Evolutionary conservation across 2,888 invertebrate species (phyloP), one percentile per base, ranked within the genome.

Genomic region (Listrodromus nycthemerus): DNA sequence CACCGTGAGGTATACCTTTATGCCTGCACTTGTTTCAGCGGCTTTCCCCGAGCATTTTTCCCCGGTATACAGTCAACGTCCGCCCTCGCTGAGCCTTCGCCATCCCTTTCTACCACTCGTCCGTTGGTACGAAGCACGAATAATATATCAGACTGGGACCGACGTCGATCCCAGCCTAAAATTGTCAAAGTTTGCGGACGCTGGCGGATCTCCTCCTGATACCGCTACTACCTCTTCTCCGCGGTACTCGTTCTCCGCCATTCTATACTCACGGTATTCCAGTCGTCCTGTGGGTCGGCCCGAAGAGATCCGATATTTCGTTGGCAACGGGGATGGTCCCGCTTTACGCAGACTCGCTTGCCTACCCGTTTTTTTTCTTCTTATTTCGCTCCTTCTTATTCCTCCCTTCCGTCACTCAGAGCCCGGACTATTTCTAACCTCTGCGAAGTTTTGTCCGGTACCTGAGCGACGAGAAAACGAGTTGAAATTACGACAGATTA

Each of bases 101-200:
- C 67, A 61, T 65, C 30, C 50, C 61, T 45, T 65, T 65, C 58
- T 73, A 41, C 80, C 58, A 81, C 69, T 77, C 66, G 69, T 82
- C 83, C 75, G 75, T 80, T 75, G 71, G 80, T 80, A 87, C 84
- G 84, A 83, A 81, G 80, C 67, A 84, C 86, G 86, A 88, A 88
- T 89, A 89, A 89, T 89, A 89, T 86, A 90, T 89, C 86, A 87
- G 81, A 65, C 41, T 33, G 37, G 77, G 52, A 80, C 73, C 71
- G 67, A 78, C 85, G 87, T 88, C 89, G 82, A 89, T 88, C 82
- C 52, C 63, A 79, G 82, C 82, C 85, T 85, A 84, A 88, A 90
- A 90, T 90, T 88, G 89, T 90, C 85, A 88, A 91, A 89, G 87
- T 89, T 90, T 88, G 70, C 41, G 65, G 58, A 75, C 58, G 52